Evolutionary conservation across 2,113 vertebrate genomes (phyloP).

Genomic region (Misgurnus anguillicaudatus): DNA sequence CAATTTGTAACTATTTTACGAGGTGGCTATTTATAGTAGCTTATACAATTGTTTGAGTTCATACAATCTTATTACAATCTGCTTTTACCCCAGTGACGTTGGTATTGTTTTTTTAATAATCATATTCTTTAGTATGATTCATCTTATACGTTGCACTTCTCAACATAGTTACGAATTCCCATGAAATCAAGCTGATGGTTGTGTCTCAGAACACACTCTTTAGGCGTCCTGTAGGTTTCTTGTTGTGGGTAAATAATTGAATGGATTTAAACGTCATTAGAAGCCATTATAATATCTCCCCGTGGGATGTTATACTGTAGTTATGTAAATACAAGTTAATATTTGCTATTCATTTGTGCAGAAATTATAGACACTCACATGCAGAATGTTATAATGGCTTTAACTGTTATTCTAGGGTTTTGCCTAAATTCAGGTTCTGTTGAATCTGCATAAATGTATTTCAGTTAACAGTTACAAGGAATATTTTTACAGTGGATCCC

Average conservation of each 20-base stretch:
- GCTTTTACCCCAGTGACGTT: no score
- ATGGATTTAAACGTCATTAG: constrained; percentile 4
- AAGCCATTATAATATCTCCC: background rate
- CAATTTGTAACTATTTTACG: no score
- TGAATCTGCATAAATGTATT: constrained; percentile 18
- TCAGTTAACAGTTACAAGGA: background rate
- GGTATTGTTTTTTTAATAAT: no score
- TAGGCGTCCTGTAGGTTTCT: background rate
- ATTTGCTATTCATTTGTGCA: background rate
- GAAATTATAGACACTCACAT: background rate
- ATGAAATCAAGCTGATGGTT: background rate
- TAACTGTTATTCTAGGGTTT: background rate
- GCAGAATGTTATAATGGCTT: background rate
- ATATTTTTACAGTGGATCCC: background rate
- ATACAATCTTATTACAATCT: no score
- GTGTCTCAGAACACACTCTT: background rate
- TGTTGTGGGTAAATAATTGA: background rate
- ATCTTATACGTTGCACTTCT: no score
- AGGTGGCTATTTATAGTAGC: no score
- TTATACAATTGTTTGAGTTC: no score
- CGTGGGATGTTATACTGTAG: background rate
- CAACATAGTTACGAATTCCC: no score
- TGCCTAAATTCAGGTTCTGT: background rate
- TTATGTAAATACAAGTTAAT: background rate
- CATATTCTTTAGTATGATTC: no score